phyloP scores from a whole-genome alignment of 2,888 invertebrate genomes.

The Nebria brevicollis region DNA sequence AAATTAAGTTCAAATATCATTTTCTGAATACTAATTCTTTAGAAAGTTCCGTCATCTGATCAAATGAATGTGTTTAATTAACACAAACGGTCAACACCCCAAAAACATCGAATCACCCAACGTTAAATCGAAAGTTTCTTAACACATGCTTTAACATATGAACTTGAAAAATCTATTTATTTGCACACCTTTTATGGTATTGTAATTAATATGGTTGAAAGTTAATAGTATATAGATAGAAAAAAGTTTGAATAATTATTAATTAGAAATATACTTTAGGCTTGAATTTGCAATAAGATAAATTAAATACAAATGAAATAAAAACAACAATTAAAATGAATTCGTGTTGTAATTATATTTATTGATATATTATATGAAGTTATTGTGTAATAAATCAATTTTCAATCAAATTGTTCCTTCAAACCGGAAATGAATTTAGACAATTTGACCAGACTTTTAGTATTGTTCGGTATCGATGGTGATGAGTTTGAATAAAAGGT shows the following conservation, averaged over 20 bases:
- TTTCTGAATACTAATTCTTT: background rate
- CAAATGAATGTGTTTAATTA: background rate
- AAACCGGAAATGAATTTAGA: background rate
- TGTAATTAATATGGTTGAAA: background rate
- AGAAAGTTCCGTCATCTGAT: background rate
- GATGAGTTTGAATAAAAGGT: background rate
- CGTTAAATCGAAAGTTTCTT: background rate
- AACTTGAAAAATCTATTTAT: background rate
- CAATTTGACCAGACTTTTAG: background rate
- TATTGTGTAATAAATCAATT: background rate
- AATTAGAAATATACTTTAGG: background rate
- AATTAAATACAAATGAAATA: background rate
- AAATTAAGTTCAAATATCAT: conserved; percentile 1
- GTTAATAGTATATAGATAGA: background rate
- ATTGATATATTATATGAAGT: background rate
- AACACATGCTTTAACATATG: background rate
- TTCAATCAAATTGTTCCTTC: background rate
- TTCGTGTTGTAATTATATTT: background rate
- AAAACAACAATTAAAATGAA: too few relatives aligned
- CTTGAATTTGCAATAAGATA: background rate
- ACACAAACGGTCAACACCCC: background rate
- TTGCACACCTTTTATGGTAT: background rate
- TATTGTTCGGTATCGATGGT: background rate
- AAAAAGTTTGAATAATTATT: background rate
- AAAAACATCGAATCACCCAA: background rate